Evolutionary conservation across 1,140 invertebrate species (phyloP).

Genomic region (Drosophila hydei): DNA sequence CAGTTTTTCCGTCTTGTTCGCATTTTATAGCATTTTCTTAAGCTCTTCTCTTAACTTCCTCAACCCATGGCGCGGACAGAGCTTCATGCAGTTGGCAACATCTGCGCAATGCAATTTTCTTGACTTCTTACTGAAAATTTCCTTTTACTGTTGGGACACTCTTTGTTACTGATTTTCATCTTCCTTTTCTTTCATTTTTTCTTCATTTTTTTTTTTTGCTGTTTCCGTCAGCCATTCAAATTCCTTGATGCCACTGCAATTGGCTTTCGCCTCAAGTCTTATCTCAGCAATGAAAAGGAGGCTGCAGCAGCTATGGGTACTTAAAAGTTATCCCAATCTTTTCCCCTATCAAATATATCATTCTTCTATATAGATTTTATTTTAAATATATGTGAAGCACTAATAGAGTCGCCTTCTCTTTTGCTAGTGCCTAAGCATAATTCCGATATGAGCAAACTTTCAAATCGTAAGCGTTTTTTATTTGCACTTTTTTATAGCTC

Average conservation of each 20-base stretch:
- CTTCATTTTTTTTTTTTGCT: constrained; percentile 21
- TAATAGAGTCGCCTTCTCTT: too few species aligned
- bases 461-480: constrained; percentile 5
- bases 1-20: constrained; percentile 72
- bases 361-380: too few species aligned
- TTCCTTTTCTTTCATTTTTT: constrained; percentile 34
- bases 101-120: constrained; percentile 77
- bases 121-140: constrained; percentile 57
- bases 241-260: constrained; percentile 52
- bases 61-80: constrained; percentile 18
- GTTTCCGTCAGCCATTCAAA: constrained; percentile 49
- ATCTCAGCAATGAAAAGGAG: background rate
- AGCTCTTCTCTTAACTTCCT: constrained; percentile 47
- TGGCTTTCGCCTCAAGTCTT: background rate
- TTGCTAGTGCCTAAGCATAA: too few species aligned
- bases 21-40: constrained; percentile 76
- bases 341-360: too few species aligned
- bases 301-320: background rate
- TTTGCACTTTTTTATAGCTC: constrained; percentile 1
- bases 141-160: constrained; percentile 4
- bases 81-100: constrained; percentile 64
- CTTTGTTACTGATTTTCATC: constrained; percentile 28
- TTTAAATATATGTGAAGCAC: too few species aligned
- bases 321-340: too few species aligned
- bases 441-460: background rate